These are phyloP conservation scores for Drosophila mayaguana DNA, from an alignment of 2,888 invertebrate species.

Conservation along the genomic window DNA sequence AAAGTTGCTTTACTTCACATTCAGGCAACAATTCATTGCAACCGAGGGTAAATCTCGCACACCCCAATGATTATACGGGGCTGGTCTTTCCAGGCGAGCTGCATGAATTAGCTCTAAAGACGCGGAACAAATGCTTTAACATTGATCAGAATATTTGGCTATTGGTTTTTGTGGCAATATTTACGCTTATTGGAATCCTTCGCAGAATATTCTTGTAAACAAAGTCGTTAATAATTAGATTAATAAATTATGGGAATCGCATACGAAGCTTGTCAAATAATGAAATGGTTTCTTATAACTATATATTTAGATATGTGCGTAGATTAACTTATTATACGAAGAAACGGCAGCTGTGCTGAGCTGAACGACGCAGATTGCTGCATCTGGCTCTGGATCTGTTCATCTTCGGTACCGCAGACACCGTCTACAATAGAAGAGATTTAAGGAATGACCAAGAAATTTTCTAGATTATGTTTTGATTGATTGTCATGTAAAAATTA, in stretches of 20 bases:
- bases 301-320: too few relatives aligned
- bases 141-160: constrained; percentile 12
- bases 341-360: too few relatives aligned
- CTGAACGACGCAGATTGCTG: too few relatives aligned
- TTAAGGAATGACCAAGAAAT: too few relatives aligned
- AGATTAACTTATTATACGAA: too few relatives aligned
- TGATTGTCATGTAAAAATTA: too few relatives aligned
- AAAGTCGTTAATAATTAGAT: background rate
- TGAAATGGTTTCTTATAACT: too few relatives aligned
- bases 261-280: background rate
- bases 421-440: too few relatives aligned
- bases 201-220: constrained; percentile 12
- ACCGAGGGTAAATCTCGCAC: too few relatives aligned
- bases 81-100: background rate
- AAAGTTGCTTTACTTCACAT: background rate
- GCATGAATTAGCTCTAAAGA: accelerated
- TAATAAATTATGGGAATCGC: background rate
- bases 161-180: constrained; percentile 7
- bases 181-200: constrained; percentile 7
- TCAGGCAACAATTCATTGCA: accelerated
- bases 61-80: constrained; percentile 11
- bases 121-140: background rate
- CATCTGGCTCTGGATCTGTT: too few relatives aligned
- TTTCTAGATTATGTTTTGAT: too few relatives aligned
- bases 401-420: too few relatives aligned